Conservation (phyloP, 2,113 vertebrate genomes). For the Echinops telfairi region DNA sequence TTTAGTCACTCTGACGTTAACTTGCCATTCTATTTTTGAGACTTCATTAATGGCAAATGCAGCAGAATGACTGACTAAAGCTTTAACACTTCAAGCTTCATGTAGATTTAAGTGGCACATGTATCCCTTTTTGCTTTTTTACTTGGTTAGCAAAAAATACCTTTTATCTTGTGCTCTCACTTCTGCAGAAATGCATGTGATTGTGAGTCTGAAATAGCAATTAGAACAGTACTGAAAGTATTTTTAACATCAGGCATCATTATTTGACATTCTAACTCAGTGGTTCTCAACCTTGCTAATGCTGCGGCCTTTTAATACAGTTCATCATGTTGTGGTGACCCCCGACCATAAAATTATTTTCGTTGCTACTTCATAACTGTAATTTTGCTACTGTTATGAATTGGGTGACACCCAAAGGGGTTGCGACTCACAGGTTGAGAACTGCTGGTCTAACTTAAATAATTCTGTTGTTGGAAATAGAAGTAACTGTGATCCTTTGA, state of each 20-base stretch:
- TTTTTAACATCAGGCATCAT: constrained; percentile 27
- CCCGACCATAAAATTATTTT: too few relatives aligned
- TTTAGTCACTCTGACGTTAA: not conserved
- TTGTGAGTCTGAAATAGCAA: constrained; percentile 22
- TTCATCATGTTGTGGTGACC: too few relatives aligned
- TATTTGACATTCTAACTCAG: not conserved
- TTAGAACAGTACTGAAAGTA: constrained; percentile 9
- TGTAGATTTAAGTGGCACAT: not conserved
- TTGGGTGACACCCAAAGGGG: too few relatives aligned
- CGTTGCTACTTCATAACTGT: too few relatives aligned
- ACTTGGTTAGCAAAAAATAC: not conserved
- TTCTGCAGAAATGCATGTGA: constrained; percentile 51
- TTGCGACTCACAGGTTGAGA: too few relatives aligned
- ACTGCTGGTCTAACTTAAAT: not conserved
- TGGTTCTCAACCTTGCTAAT: too few relatives aligned
- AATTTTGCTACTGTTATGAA: too few relatives aligned
- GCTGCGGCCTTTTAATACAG: too few relatives aligned
- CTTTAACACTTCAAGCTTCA: constrained; percentile 15
- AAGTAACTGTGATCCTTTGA: constrained; percentile 1
- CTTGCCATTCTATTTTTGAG: constrained; percentile 22
- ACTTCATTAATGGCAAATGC: constrained; percentile 35
- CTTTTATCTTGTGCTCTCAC: constrained; percentile 46
- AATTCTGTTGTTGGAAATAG: constrained; percentile 56
- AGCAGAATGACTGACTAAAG: constrained; percentile 23
- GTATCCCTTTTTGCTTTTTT: constrained; percentile 43